Base-by-base conservation (phyloP, 2,888 invertebrate genomes). In the Helleia helle region DNA sequence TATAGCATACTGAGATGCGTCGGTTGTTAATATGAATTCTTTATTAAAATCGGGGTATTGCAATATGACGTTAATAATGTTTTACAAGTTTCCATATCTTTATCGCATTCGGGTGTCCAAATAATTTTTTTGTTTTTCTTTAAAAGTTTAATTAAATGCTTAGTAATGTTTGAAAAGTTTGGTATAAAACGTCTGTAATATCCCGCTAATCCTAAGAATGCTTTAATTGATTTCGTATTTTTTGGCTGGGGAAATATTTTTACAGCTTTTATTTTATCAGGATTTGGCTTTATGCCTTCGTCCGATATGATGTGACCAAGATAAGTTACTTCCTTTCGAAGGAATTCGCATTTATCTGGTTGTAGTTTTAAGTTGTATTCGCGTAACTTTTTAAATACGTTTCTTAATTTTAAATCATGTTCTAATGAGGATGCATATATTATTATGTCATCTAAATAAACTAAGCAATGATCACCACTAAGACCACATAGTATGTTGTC, bases 241-340 rank as follows among this genome's bases (percentile, higher is more conserved):
- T 55, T 54, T 4, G 64, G 61, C 27, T 49, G 40, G 8, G 61
- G 60, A 40, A 58, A 63, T 1, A 58, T 46, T 46, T 28, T 37
- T 2, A 50, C 53, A 2, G 54, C 50, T 39, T 46, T 36, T 7
- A 57, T 45, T 50, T 62, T 61, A 4, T 55, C 51, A 1, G 63
- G 63, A 42, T 69, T 62, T 2, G 73, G 68, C 38, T 58, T 61
- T 0, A 66, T 55, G 12, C 62, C 66, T 36, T 67, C 57, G 9
- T 41, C 52, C 0, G 62, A 56, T 1, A 72, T 62, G 1, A 65
- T 55, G 29, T 66, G 68, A 1, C 71, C 70, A 15, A 73, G 39
- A 40, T 61, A 72, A 0, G 56, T 55, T 7, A 71, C 62, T 55
- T 67, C 62, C 12, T 48, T 31, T 15, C 43, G 31, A 15, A 64